Evolutionary conservation across 1,140 invertebrate genomes (phyloP).

Genomic region (Diorhabda carinulata): DNA sequence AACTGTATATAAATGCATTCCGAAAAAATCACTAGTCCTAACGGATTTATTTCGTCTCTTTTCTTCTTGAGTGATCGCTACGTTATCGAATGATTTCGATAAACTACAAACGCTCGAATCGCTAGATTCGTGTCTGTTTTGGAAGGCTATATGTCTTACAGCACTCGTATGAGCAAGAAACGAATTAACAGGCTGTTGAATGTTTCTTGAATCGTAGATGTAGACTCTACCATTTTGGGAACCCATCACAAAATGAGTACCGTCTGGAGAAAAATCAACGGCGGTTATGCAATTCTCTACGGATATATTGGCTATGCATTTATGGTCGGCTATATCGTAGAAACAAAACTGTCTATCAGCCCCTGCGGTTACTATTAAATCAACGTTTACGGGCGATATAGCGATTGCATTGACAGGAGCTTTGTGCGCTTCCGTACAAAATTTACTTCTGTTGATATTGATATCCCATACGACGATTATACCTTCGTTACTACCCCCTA

Average conservation of each 20-base stretch:
- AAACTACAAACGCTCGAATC: constrained; percentile 10
- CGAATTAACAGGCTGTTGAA: constrained; percentile 33
- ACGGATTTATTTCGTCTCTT: background rate
- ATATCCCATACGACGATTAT: constrained; percentile 44
- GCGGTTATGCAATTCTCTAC: constrained; percentile 38
- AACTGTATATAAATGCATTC: constrained; percentile 8
- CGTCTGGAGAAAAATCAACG: constrained; percentile 42
- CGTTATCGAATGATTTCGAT: background rate
- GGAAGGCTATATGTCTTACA: constrained; percentile 35
- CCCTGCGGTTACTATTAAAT: constrained; percentile 38
- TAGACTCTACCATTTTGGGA: constrained; percentile 40
- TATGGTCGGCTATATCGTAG: constrained; percentile 36
- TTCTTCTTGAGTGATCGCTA: background rate
- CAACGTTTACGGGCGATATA: constrained; percentile 40
- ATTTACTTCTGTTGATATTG: constrained; percentile 37
- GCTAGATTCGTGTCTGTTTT: constrained; percentile 20
- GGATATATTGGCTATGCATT: constrained; percentile 29
- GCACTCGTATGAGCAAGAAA: constrained; percentile 34
- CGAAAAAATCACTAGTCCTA: constrained; percentile 26
- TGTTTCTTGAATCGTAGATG: constrained; percentile 40
- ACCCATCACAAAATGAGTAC: constrained; percentile 36
- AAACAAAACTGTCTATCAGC: constrained; percentile 40
- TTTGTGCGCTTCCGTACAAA: constrained; percentile 35
- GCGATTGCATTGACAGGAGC: constrained; percentile 36
- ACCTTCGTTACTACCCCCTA: constrained; percentile 42